Percentiles rank a stretch among this genome's conserved stretches.
phyloP scores from a whole-genome alignment of 2,888 invertebrate species.

The Meta bourneti region DNA sequence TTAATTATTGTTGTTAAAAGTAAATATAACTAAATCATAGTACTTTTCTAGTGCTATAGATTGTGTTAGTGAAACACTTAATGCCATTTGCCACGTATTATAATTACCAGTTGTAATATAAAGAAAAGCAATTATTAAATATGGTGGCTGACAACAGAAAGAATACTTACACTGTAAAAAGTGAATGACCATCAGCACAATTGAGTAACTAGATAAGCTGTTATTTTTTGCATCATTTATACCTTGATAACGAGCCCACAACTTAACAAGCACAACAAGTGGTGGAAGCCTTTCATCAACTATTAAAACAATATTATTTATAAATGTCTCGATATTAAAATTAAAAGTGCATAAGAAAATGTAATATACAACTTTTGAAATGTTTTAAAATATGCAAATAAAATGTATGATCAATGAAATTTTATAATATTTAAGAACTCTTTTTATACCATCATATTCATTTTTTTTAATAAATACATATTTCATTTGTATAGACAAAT shows the following conservation, averaged over 20 bases:
- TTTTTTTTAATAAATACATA: too few relatives aligned
- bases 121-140: too few relatives aligned
- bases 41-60: background rate
- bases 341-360: background rate
- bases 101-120: too few relatives aligned
- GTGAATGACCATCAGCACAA: conserved; percentile 97
- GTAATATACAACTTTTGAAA: background rate
- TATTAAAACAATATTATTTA: conserved; percentile 79
- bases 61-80: background rate
- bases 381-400: background rate
- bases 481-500: too few relatives aligned
- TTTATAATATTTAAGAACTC: background rate
- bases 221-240: conserved; percentile 97
- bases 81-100: too few relatives aligned
- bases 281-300: conserved; percentile 97
- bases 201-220: conserved; percentile 97
- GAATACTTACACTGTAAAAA: conserved; percentile 92
- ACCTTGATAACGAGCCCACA: conserved; percentile 96
- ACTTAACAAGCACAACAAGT: conserved; percentile 92
- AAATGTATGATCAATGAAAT: conserved; percentile 2
- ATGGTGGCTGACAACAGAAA: background rate
- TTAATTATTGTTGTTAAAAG: background rate
- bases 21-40: background rate
- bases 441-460: too few relatives aligned
- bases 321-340: background rate